These are phyloP conservation scores for Puma concolor DNA, from an alignment of 2,113 vertebrate species.

Conservation along the genomic window DNA sequence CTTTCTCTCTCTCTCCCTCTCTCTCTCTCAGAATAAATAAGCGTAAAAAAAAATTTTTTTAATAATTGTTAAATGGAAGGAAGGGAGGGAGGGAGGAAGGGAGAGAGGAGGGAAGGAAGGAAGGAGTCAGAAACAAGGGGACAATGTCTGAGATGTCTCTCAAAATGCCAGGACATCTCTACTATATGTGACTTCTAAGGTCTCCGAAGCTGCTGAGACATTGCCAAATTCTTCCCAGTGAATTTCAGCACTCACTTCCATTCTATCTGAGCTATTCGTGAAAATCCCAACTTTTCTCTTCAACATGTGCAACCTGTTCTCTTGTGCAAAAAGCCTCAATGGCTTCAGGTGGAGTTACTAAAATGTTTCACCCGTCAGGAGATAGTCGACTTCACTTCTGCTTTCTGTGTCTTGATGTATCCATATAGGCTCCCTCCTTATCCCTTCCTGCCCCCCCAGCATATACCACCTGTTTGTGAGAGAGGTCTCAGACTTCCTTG, in stretches of 20 bases:
- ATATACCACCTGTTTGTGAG: background rate
- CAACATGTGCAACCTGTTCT: background rate
- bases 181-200: background rate
- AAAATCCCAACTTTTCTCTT: background rate
- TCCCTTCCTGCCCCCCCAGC: background rate
- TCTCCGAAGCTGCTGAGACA: background rate
- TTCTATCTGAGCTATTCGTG: background rate
- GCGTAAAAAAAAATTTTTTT: no score
- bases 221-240: background rate
- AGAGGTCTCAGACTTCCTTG: background rate
- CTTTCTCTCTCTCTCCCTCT: no score
- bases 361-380: background rate
- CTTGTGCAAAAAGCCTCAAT: background rate
- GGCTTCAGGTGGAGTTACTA: background rate
- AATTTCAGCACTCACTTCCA: background rate
- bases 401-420: background rate
- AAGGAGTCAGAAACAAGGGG: background rate
- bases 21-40: no score
- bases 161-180: background rate
- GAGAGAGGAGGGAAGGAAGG: background rate
- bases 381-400: background rate
- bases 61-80: background rate
- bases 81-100: background rate
- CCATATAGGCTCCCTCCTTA: background rate
- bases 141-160: background rate